phyloP scores from a whole-genome alignment of 2,797 vertebrate species.

The Hypotaenidia philippensis region DNA sequence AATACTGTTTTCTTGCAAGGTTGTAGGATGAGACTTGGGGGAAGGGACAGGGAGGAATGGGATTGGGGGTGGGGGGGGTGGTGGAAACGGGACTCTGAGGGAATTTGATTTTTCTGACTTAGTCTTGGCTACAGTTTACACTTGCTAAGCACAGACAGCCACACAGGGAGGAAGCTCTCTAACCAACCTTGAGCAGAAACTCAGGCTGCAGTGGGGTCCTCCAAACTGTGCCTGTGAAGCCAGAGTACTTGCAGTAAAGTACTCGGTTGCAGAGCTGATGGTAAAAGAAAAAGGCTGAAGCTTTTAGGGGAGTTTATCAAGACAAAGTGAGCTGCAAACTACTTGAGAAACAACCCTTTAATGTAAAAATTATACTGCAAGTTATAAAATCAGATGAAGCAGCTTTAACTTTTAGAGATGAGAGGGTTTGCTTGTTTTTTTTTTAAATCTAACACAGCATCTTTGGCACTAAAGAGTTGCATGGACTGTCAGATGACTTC shows the following conservation, averaged over 20 bases:
- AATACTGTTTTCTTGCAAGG: constrained; percentile 36
- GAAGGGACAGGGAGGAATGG: not conserved
- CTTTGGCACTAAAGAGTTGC: constrained; percentile 45
- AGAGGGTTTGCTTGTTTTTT: not conserved
- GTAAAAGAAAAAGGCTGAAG: constrained; percentile 48
- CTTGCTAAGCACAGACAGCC: constrained; percentile 69
- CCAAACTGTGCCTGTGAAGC: constrained; percentile 47
- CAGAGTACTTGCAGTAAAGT: constrained; percentile 43
- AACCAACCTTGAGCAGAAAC: constrained; percentile 67
- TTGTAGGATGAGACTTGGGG: constrained; percentile 16
- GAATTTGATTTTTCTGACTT: constrained; percentile 59
- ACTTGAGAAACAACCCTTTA: constrained; percentile 49
- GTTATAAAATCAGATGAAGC: constrained; percentile 18
- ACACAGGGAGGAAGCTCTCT: constrained; percentile 64
- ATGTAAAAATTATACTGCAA: constrained; percentile 49
- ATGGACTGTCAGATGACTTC: constrained; percentile 73
- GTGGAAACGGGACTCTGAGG: not conserved
- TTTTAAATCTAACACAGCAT: constrained; percentile 38
- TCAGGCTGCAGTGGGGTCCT: constrained; percentile 52
- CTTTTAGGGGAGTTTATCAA: constrained; percentile 49
- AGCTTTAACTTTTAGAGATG: constrained; percentile 30
- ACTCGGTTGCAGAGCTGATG: not conserved
- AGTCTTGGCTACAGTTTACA: constrained; percentile 67
- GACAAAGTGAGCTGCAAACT: constrained; percentile 35
- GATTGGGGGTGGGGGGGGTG: not conserved